Percentiles rank a stretch among this genome's conserved stretches.
phyloP scores from a whole-genome alignment of 2,888 invertebrate genomes.

The Molorchus minor region DNA sequence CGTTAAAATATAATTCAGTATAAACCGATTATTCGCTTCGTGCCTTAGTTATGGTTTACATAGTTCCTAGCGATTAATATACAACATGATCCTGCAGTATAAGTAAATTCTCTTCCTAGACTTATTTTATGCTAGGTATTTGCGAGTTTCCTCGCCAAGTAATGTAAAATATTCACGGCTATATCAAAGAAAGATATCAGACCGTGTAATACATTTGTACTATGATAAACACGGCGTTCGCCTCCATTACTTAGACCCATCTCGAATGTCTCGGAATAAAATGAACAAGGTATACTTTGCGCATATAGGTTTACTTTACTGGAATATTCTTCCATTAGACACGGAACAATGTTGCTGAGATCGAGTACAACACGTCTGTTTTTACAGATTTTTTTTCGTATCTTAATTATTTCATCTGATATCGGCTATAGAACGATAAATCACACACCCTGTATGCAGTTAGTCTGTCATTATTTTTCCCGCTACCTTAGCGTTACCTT shows the following conservation, averaged over 20 bases:
- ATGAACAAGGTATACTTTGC: no score
- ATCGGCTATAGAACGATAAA: no score
- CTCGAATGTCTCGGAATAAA: constrained; percentile 16
- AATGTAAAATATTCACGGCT: constrained; percentile 44
- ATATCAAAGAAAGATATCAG: constrained; percentile 33
- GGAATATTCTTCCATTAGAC: no score
- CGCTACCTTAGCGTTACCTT: no score
- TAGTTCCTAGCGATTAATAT: constrained; percentile 40
- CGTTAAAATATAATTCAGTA: constrained; percentile 22
- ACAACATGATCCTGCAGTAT: constrained; percentile 40
- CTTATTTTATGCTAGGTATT: constrained; percentile 38
- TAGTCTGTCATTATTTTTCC: no score
- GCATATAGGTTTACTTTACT: no score
- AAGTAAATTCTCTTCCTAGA: constrained; percentile 41
- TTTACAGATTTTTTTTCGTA: no score
- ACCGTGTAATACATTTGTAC: constrained; percentile 42
- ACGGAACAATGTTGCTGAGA: no score
- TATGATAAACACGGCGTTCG: constrained; percentile 39
- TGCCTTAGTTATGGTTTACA: constrained; percentile 37
- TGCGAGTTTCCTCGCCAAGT: constrained; percentile 37
- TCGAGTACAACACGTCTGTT: no score
- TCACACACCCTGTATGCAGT: no score
- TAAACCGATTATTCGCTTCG: constrained; percentile 47
- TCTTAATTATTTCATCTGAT: no score
- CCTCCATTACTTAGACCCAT: constrained; percentile 23